Percentiles rank a stretch among this genome's conserved stretches.
These are phyloP conservation scores for Melanostoma mellinum DNA, from an alignment of 2,888 invertebrate genomes.

Conservation along the genomic window DNA sequence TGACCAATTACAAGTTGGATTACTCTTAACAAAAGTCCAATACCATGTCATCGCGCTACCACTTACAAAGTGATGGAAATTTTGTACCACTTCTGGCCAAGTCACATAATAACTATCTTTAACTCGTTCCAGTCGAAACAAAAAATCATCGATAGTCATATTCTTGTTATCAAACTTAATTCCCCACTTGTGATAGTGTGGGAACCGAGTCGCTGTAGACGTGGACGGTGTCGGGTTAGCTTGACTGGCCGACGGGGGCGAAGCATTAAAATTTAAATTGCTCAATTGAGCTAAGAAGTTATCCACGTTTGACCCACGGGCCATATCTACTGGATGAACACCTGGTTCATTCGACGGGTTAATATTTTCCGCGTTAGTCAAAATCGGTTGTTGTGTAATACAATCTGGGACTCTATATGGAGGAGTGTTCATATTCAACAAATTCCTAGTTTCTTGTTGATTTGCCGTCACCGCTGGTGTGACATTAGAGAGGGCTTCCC, in stretches of 20 bases:
- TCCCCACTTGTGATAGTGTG: constrained; percentile 18
- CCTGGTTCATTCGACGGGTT: not conserved
- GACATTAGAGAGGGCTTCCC: not conserved
- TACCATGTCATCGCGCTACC: not conserved
- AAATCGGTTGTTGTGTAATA: not conserved
- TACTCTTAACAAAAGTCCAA: not conserved
- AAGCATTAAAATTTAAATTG: not conserved
- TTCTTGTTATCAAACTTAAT: not conserved
- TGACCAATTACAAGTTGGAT: not conserved
- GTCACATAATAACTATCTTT: not conserved
- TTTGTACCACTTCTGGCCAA: not conserved
- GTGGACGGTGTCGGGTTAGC: not conserved
- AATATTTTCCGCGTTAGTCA: not conserved
- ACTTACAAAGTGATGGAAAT: not conserved
- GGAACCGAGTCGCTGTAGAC: not conserved
- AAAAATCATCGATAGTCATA: constrained; percentile 11
- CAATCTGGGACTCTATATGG: not conserved
- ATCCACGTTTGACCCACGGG: not conserved
- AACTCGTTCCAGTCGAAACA: not conserved
- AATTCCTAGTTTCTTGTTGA: not conserved
- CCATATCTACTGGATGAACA: not conserved
- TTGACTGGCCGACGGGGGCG: not conserved
- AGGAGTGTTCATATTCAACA: not conserved
- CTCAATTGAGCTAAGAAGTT: constrained; percentile 7
- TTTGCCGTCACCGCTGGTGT: not conserved